A percentile compares a stretch with the other conserved stretches of the same genome.
phyloP scores from a whole-genome alignment of 2,888 invertebrate genomes.

The Ornithoptera alexandrae region DNA sequence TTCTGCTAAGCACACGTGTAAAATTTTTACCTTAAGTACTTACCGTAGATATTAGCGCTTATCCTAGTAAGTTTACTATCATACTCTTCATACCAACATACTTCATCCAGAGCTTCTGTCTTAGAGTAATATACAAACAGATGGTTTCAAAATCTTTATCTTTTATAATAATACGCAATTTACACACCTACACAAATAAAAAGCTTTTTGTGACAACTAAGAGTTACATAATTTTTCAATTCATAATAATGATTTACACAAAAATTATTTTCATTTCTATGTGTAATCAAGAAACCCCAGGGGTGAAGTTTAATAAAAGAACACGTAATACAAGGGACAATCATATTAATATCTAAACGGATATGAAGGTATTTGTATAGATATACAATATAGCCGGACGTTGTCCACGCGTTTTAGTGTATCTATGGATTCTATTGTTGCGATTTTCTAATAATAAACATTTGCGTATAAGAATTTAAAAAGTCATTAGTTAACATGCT shows the following conservation, averaged over 20 bases:
- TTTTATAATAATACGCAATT: too few relatives aligned
- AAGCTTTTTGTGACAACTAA: background rate
- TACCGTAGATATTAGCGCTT: too few relatives aligned
- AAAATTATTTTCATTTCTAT: slow-evolving; percentile 39
- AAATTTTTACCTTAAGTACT: too few relatives aligned
- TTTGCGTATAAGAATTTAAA: slow-evolving; percentile 20
- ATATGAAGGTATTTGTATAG: slow-evolving; percentile 21
- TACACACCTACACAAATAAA: too few relatives aligned
- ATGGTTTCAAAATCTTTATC: too few relatives aligned
- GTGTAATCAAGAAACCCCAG: slow-evolving; percentile 60
- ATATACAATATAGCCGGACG: slow-evolving; percentile 24
- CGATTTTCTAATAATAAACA: slow-evolving; percentile 35
- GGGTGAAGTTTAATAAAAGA: slow-evolving; percentile 51
- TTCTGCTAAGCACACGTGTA: too few relatives aligned
- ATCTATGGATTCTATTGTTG: slow-evolving; percentile 49
- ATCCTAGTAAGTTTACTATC: too few relatives aligned
- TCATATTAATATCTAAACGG: slow-evolving; percentile 48
- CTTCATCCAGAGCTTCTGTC: too few relatives aligned
- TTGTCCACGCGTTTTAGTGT: slow-evolving; percentile 45
- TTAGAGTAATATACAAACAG: too few relatives aligned
- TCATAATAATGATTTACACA: slow-evolving; percentile 3
- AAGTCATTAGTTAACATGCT: background rate
- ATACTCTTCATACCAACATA: too few relatives aligned
- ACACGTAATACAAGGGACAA: slow-evolving; percentile 49
- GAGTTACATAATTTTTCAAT: background rate